Evolutionary conservation across 2,888 invertebrate genomes (phyloP).

Genomic region (Mystacides longicornis): DNA sequence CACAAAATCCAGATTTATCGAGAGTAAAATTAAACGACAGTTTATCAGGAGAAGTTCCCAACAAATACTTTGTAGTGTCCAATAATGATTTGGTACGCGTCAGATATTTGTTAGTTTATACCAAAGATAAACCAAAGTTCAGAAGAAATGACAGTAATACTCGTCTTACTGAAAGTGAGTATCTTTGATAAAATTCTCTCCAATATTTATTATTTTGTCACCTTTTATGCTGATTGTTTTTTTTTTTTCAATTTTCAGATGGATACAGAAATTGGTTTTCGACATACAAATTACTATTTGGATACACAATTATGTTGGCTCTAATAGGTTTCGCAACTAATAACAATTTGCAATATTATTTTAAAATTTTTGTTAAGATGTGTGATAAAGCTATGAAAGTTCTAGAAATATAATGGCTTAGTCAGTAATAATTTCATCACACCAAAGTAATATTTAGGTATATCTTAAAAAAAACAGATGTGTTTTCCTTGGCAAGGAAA

Average conservation of each 20-base stretch:
- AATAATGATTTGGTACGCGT: slow-evolving; percentile 70
- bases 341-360: slow-evolving; percentile 55
- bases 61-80: slow-evolving; percentile 66
- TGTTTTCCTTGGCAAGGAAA: too few species aligned
- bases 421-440: neutral
- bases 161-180: neutral
- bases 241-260: slow-evolving; percentile 1
- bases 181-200: neutral
- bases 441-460: too few species aligned
- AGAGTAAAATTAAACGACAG: slow-evolving; percentile 23
- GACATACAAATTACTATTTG: slow-evolving; percentile 52
- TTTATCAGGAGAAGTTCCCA: slow-evolving; percentile 42
- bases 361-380: slow-evolving; percentile 47
- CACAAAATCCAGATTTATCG: neutral
- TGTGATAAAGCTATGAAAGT: slow-evolving; percentile 9
- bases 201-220: neutral
- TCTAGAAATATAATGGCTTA: slow-evolving; percentile 5
- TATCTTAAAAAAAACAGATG: too few species aligned
- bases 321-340: slow-evolving; percentile 59
- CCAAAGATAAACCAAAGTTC: slow-evolving; percentile 32
- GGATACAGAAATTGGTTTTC: slow-evolving; percentile 17
- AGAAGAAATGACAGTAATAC: neutral
- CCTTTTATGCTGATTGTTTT: neutral
- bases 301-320: slow-evolving; percentile 55
- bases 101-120: slow-evolving; percentile 68